Evolutionary conservation across 2,797 vertebrate species (phyloP).

Genomic region (Argya squamiceps): DNA sequence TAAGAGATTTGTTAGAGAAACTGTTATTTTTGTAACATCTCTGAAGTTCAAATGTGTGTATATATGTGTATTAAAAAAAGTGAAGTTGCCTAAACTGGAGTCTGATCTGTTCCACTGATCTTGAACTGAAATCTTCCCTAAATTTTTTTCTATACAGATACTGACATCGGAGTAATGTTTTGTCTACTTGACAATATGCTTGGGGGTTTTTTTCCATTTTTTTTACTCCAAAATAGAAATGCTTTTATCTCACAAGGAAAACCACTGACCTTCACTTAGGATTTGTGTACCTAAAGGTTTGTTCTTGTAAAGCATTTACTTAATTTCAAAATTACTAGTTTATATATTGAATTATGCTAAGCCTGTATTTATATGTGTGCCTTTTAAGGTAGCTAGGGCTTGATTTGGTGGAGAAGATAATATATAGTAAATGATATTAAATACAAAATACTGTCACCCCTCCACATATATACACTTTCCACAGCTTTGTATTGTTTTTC

Average conservation of each 20-base stretch:
- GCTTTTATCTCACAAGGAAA: not conserved
- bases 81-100: not conserved
- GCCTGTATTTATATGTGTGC: not conserved
- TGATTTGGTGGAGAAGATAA: not conserved
- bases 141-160: not conserved
- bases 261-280: not conserved
- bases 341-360: not conserved
- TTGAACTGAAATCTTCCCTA: not conserved
- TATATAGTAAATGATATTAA: not conserved
- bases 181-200: not conserved
- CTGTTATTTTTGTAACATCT: not conserved
- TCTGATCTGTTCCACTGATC: not conserved
- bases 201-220: not conserved
- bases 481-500: not conserved
- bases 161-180: not conserved
- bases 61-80: not conserved
- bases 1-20: not conserved
- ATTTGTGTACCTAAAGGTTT: not conserved
- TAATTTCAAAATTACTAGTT: not conserved
- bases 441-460: not conserved
- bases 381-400: not conserved
- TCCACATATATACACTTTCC: fast-evolving
- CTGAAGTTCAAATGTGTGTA: not conserved
- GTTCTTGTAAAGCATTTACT: not conserved
- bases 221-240: not conserved